phyloP scores from a whole-genome alignment of 2,888 invertebrate species.

The Torymus auratus region DNA sequence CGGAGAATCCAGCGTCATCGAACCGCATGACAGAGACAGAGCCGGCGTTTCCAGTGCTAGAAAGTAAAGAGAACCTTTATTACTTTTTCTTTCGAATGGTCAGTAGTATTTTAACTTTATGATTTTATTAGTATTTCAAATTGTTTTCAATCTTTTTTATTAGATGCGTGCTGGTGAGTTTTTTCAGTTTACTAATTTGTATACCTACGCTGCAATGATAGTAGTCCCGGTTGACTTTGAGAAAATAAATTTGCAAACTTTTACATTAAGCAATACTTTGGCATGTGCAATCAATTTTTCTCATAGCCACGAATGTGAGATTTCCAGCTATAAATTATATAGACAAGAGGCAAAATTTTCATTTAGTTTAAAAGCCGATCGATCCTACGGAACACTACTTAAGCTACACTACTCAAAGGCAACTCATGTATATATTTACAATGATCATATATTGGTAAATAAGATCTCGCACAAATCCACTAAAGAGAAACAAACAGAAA shows the following conservation, averaged over 20 bases:
- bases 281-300: conserved; percentile 5
- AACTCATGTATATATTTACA: conserved; percentile 40
- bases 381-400: conserved; percentile 50
- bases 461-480: conserved; percentile 55
- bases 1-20: conserved; percentile 90
- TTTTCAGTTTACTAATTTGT: conserved; percentile 11
- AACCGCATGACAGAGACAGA: conserved; percentile 80
- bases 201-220: conserved; percentile 35
- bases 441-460: conserved; percentile 32
- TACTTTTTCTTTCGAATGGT: not conserved
- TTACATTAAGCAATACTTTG: conserved; percentile 1
- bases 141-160: conserved; percentile 10
- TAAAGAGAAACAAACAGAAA: conserved; percentile 62
- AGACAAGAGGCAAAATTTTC: conserved; percentile 26
- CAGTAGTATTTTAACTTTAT: not conserved
- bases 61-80: conserved; percentile 60
- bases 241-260: not conserved
- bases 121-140: not conserved
- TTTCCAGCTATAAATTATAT: conserved; percentile 14
- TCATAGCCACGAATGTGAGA: conserved; percentile 18
- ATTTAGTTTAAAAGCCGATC: conserved; percentile 32
- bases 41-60: conserved; percentile 75
- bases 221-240: conserved; percentile 39
- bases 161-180: conserved; percentile 11
- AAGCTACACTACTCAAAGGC: conserved; percentile 50